Evolutionary conservation across 2,888 invertebrate genomes (phyloP).

Genomic region (Caenorhabditis becei): DNA sequence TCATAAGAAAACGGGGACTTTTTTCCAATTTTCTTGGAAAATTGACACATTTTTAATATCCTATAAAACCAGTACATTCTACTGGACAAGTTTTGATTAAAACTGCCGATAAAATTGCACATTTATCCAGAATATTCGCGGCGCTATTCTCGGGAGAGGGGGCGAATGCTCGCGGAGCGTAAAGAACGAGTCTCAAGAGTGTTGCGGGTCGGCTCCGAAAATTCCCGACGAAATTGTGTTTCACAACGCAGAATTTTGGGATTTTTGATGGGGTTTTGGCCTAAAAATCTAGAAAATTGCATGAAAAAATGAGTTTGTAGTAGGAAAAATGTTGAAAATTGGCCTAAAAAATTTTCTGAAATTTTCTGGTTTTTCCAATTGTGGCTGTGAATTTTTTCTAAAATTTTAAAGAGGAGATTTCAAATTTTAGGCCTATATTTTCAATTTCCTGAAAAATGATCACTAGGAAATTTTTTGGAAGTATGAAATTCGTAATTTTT

Average conservation of each 20-base stretch:
- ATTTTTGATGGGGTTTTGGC: neutral
- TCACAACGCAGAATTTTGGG: neutral
- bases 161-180: conserved; percentile 1
- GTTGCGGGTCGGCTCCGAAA: neutral
- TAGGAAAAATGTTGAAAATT: too few relatives aligned
- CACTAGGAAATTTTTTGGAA: too few relatives aligned
- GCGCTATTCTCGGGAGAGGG: too few relatives aligned
- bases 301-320: too few relatives aligned
- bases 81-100: neutral
- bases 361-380: too few relatives aligned
- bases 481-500: too few relatives aligned
- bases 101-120: neutral
- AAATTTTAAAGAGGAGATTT: too few relatives aligned
- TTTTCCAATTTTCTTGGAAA: neutral
- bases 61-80: too few relatives aligned
- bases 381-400: neutral
- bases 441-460: too few relatives aligned
- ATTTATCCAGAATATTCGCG: neutral
- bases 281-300: neutral
- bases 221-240: neutral
- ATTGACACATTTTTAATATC: too few relatives aligned
- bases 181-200: conserved; percentile 2
- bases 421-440: too few relatives aligned
- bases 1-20: neutral
- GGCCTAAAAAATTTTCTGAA: neutral